Conservation (phyloP, 2,113 vertebrate genomes). For the Thryonomys swinderianus region DNA sequence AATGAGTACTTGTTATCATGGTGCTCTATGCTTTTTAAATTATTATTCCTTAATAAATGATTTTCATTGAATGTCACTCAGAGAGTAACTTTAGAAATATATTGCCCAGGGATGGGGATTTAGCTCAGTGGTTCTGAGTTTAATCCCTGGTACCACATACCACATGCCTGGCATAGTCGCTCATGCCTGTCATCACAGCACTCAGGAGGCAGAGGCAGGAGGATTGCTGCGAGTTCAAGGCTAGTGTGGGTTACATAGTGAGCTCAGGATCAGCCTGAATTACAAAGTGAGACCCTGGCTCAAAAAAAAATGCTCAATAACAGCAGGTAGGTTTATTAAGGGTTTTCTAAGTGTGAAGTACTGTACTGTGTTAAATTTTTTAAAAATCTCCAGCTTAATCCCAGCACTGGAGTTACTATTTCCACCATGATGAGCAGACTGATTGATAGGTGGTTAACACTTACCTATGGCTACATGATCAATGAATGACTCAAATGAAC, state of each 20-base stretch:
- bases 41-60: not conserved
- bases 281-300: too few species aligned
- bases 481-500: not conserved
- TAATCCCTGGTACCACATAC: too few species aligned
- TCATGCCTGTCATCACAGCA: too few species aligned
- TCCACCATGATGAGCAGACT: not conserved
- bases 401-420: not conserved
- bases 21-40: not conserved
- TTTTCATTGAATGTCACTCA: constrained; percentile 12
- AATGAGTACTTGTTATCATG: not conserved
- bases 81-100: not conserved
- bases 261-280: too few species aligned
- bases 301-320: too few species aligned
- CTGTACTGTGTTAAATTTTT: not conserved
- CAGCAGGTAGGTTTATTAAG: not conserved
- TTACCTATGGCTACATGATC: not conserved
- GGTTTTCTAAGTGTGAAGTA: not conserved
- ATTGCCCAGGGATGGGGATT: too few species aligned
- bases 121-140: too few species aligned
- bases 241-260: too few species aligned
- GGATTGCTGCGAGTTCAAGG: too few species aligned
- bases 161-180: too few species aligned
- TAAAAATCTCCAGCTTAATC: not conserved
- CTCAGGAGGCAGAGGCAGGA: too few species aligned
- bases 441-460: not conserved